Conservation (phyloP, 2,113 vertebrate genomes). For the Notothenia coriiceps region DNA sequence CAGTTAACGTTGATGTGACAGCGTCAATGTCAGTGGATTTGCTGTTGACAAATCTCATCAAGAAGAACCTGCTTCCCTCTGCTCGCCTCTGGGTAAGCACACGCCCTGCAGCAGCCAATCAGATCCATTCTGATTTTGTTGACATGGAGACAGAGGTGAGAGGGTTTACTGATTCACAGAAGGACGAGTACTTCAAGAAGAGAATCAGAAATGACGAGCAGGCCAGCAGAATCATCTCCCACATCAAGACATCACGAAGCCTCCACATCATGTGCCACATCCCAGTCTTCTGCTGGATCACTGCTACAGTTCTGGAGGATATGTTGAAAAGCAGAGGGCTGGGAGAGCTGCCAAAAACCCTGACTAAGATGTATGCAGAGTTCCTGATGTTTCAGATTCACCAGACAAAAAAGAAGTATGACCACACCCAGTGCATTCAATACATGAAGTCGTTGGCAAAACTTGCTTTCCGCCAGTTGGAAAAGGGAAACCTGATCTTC, state of each 20-base stretch:
- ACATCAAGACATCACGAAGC: not conserved
- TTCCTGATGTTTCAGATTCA: constrained; percentile 6
- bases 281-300: constrained; percentile 17
- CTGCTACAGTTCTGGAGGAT: not conserved
- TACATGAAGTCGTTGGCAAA: constrained; percentile 19
- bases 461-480: constrained; percentile 44
- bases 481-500: constrained; percentile 51
- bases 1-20: not conserved
- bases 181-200: not conserved
- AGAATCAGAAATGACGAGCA: not conserved
- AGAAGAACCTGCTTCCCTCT: constrained; percentile 11
- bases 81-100: constrained; percentile 13
- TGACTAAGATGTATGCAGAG: constrained; percentile 11
- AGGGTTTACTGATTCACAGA: not conserved
- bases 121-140: constrained; percentile 3
- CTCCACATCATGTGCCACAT: constrained; percentile 15
- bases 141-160: not conserved
- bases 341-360: constrained; percentile 28
- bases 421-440: no score
- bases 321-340: not conserved
- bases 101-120: constrained; percentile 11
- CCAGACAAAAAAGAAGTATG: not conserved
- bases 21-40: not conserved
- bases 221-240: not conserved
- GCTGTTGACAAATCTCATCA: constrained; percentile 24